Conservation (phyloP, 37 sponge, comb jelly and placozoan genomes). For the Ianthella basta region DNA sequence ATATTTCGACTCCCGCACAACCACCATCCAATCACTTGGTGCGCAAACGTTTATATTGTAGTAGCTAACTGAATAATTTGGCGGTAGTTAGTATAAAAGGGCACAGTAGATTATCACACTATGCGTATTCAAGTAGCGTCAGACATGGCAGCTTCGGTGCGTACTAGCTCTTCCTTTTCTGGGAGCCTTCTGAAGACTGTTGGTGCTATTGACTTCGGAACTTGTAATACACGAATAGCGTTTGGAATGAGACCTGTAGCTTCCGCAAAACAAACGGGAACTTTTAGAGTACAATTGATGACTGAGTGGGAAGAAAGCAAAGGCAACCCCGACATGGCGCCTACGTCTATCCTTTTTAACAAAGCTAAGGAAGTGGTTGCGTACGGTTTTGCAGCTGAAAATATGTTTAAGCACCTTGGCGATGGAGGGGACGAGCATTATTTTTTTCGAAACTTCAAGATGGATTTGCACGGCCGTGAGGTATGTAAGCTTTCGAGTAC, state of each 20-base stretch:
- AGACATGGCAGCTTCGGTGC: too few species aligned
- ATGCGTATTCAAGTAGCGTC: too few species aligned
- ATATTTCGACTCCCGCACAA: too few species aligned
- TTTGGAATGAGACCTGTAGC: slow-evolving; percentile 5
- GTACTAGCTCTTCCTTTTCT: too few species aligned
- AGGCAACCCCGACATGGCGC: neutral
- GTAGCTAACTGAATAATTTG: too few species aligned
- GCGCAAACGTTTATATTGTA: too few species aligned
- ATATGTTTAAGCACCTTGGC: neutral
- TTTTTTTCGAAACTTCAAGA: slow-evolving; percentile 12
- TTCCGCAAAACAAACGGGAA: too few species aligned
- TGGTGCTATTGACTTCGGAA: slow-evolving; percentile 23
- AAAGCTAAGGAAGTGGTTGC: slow-evolving; percentile 13
- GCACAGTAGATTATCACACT: too few species aligned
- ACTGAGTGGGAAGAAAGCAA: slow-evolving; percentile 16
- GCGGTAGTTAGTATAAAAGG: too few species aligned
- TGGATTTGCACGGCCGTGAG: neutral
- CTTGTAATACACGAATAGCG: slow-evolving; percentile 4
- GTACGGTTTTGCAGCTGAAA: slow-evolving; percentile 22
- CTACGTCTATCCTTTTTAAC: slow-evolving; percentile 11
- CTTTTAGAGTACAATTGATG: neutral
- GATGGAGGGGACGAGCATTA: neutral
- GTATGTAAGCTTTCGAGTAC: neutral
- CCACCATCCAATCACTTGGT: too few species aligned
- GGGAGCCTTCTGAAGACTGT: neutral